Conservation (phyloP, 2,797 vertebrate species). For the Oophaga sylvatica region DNA sequence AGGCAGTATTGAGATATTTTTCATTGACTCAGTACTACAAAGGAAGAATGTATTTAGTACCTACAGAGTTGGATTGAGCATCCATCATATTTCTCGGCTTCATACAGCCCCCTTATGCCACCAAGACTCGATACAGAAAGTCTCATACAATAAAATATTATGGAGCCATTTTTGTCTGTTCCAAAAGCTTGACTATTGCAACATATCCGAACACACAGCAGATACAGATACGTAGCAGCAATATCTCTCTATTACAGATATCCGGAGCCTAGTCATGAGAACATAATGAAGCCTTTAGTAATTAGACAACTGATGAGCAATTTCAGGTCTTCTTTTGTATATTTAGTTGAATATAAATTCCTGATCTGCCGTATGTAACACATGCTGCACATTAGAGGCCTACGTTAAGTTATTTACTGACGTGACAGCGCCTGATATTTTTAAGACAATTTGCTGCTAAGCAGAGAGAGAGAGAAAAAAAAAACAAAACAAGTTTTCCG, state of each 20-base stretch:
- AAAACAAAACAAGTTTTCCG: slow-evolving; percentile 56
- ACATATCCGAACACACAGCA: neutral
- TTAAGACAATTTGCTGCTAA: slow-evolving; percentile 59
- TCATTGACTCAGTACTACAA: neutral
- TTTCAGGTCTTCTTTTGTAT: slow-evolving; percentile 29
- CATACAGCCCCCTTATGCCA: too few species aligned
- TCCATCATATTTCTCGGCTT: too few species aligned
- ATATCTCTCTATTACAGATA: neutral
- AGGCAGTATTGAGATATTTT: neutral
- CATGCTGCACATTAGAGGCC: slow-evolving; percentile 7
- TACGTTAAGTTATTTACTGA: slow-evolving; percentile 51
- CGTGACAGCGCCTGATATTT: slow-evolving; percentile 51
- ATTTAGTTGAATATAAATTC: slow-evolving; percentile 7
- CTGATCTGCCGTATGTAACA: slow-evolving; percentile 8
- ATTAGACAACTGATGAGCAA: slow-evolving; percentile 20
- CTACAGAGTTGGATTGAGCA: neutral
- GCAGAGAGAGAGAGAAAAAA: slow-evolving; percentile 29
- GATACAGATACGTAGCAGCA: neutral
- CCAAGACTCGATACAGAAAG: neutral
- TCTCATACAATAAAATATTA: neutral
- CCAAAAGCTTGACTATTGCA: neutral
- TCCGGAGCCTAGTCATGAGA: slow-evolving; percentile 1
- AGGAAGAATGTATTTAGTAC: neutral
- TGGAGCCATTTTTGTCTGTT: neutral
- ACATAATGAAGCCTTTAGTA: slow-evolving; percentile 14